Base-by-base conservation (phyloP, 2,113 vertebrate species). In the Paralichthys olivaceus region DNA sequence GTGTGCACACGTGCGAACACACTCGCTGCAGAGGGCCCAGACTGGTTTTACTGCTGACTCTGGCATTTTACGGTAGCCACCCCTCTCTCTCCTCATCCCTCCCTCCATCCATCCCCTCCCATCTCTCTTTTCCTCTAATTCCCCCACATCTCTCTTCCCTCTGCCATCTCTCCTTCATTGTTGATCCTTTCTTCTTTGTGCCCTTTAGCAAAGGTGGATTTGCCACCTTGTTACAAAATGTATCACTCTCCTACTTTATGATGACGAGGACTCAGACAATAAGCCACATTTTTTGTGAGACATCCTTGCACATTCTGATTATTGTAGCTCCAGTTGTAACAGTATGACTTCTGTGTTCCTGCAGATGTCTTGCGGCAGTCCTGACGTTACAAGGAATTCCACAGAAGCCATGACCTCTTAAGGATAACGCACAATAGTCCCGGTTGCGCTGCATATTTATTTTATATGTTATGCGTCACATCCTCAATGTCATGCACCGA, bases 1-100 rank as follows among this genome's bases (percentile, higher is more conserved):
- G 78, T 29, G 63, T 84, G 84, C 73, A 81, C 85, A 80, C 14
- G 84, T 83, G 83, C 62, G 70, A 84, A 89, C 86, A 79, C 79
- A 70, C 74, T 84, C 74, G 17, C 88, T 84, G 85, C 84, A 81
- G 88, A 90, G 87, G 84, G 85, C 80, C 85, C 72, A 88, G 84
- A 83, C 88, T 63, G 82, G 17, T 56, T 87, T 90, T 84, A 79
- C 57, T 93, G 92, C 92, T 93, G 90, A 93, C 57, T 62, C 70
- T 69, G 72, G 83, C 68, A 26, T 70, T 88, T 89, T 64, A 25
- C 56, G 34, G 51, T 11, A 67, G 62, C 75, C 53, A 60, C 67
- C 77, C 45, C 80, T 68, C 55, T 73, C 20, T 7, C n/a, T 20
- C 59, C 71, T 11, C 6, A 2, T 71, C 79, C 23, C 79, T 70